phyloP scores from a whole-genome alignment of 2,113 vertebrate species.

The Elephantulus edwardii region DNA sequence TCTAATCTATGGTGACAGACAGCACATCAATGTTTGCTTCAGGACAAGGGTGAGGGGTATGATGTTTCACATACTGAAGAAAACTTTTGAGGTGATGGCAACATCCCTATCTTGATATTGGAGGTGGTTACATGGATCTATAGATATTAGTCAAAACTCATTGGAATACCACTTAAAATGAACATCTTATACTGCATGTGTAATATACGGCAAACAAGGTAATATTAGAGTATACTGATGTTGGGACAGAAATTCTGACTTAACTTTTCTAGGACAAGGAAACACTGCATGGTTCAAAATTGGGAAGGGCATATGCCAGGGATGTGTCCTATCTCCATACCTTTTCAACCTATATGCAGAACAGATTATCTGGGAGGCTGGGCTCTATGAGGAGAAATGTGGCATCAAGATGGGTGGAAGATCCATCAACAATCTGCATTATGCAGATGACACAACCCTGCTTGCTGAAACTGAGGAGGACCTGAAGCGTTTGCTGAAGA shows the following conservation, averaged over 20 bases:
- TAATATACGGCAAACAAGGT: not conserved
- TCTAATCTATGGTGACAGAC: not conserved
- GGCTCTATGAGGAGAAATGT: too few species aligned
- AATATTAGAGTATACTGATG: not conserved
- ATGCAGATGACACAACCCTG: too few species aligned
- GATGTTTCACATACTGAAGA: not conserved
- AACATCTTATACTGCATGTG: not conserved
- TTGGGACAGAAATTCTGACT: conserved; percentile 11
- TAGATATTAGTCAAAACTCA: conserved; percentile 5
- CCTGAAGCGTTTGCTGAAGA: too few species aligned
- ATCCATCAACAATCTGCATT: too few species aligned
- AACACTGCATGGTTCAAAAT: too few species aligned
- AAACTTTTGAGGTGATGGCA: not conserved
- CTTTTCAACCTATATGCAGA: too few species aligned
- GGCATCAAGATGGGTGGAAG: too few species aligned
- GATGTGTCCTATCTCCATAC: too few species aligned
- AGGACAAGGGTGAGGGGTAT: not conserved
- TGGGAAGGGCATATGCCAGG: too few species aligned
- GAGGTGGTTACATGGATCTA: not conserved
- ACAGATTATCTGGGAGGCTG: too few species aligned
- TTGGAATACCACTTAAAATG: not conserved
- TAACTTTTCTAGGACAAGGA: not conserved
- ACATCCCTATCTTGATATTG: not conserved
- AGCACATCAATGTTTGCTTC: not conserved
- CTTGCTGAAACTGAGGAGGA: too few species aligned